Base-by-base conservation (phyloP, 2,797 vertebrate genomes). In the Synaphobranchus kaupii region DNA sequence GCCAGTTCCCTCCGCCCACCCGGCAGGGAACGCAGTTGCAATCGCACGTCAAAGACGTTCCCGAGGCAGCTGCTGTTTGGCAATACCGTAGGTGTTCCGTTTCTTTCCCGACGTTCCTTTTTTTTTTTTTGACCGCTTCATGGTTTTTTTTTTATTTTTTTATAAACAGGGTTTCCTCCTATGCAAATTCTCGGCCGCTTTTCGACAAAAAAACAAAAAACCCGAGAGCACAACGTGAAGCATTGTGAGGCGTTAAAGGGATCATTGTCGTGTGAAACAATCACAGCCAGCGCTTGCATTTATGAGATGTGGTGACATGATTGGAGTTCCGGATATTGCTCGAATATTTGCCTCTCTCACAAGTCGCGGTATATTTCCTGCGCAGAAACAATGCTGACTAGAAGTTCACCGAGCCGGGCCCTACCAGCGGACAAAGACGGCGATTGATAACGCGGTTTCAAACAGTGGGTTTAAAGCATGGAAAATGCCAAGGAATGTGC, bases 11-110 rank as follows among this genome's bases (percentile, higher is more conserved):
- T 22, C 31, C 71, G 10, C 71, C 31, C 71, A 39, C 71, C 71
- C 58, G 28, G 25, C 31, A 47, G 71, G 50, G 48, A 63, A 84
- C 48, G n/a, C 68, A 78, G 17, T 73, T 48, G 68, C 85, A 86
- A 28, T 56, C 56, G 81, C 44, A 31, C 48, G 81, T 83, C 81
- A 83, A 56, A 80, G 48, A 31, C n/a, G 4, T 4, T 83, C 39
- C 25, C 52, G 10, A 13, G 6, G 20, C 56, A 66, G 83, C 83
- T 84, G 83, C 56, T n/a, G 39, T 84, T 84, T 84, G 15, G n/a
- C 83, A 25, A 44, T 28, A 9, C 56, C 12, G 34, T 15, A 3
- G 52, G 20, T 47, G 56, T 84, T 63, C 56, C 20, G 4, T 25
- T 31, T 25, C 31, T 13, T 4, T n/a, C 20, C 4, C 28, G 48